Evolutionary conservation across 2,888 invertebrate genomes (phyloP).

Genomic region (Apodemia duryi): DNA sequence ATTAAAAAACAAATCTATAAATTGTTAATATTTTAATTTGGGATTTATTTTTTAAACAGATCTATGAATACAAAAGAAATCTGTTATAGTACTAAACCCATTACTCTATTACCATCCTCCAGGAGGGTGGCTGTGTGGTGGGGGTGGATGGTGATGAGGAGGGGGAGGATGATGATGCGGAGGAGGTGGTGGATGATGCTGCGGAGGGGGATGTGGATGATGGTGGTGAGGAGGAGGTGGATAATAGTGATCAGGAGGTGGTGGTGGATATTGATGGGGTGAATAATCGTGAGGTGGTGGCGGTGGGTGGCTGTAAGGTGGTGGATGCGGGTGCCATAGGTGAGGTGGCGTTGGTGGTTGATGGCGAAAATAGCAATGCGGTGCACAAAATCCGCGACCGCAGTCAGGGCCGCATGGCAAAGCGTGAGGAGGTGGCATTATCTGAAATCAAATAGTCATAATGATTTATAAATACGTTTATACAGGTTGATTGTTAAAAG

Average conservation of each 20-base stretch:
- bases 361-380: slow-evolving; percentile 25
- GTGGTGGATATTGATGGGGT: slow-evolving; percentile 18
- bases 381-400: slow-evolving; percentile 23
- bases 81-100: too few species aligned
- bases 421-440: slow-evolving; percentile 23
- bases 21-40: too few species aligned
- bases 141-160: slow-evolving; percentile 17
- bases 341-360: slow-evolving; percentile 24
- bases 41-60: too few species aligned
- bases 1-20: too few species aligned
- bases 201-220: slow-evolving; percentile 16
- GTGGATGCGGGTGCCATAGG: slow-evolving; percentile 25
- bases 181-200: slow-evolving; percentile 18
- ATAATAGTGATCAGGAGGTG: slow-evolving; percentile 16
- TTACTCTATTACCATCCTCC: neutral
- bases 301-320: slow-evolving; percentile 26
- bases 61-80: too few species aligned
- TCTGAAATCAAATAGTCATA: slow-evolving; percentile 18
- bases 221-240: slow-evolving; percentile 15
- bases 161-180: slow-evolving; percentile 19
- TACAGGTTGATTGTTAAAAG: too few species aligned
- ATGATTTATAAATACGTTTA: too few species aligned
- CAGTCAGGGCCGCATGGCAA: slow-evolving; percentile 29
- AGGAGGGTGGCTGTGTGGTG: slow-evolving; percentile 18
- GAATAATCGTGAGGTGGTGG: slow-evolving; percentile 19